Evolutionary conservation across 2,888 invertebrate species (phyloP), one percentile per base, ranked within the genome.

Genomic region (Spodoptera littoralis): DNA sequence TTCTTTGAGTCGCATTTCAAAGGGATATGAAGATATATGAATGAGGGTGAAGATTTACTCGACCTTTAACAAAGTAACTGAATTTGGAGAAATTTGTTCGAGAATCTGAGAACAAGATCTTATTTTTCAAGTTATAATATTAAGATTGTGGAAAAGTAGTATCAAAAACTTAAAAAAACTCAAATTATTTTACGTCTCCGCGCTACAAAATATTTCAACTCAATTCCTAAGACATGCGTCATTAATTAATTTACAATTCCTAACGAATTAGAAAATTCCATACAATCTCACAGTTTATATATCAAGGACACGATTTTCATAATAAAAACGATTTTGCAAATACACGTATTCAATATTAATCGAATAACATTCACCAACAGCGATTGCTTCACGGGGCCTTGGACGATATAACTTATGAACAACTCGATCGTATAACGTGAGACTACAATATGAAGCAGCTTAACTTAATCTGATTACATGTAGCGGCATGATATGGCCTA

Each of bases 321-420:
- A 18, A n/a, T 54, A 50, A 51, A 51, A 24, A 54, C 12, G 13
- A 45, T 67, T 68, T 68, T 68, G 69, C 63, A 71, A 73, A 68
- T 58, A 45, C 58, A 69, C 51, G 56, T 58, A 53, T 54, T 75
- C 44, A 65, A 75, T 66, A 73, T 66, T 66, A 62, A 73, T 70
- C 41, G 54, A 36, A 67, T 71, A 36, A 60, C 73, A 46, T 72
- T 73, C 72, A 67, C 73, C 59, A 36, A 57, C 30, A 12, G 51
- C 8, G 62, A 76, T 73, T 71, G 70, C 63, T 60, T 52, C 76
- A 76, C 57, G 27, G 52, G 45, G 36, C 72, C 72, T 76, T 76
- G 73, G 45, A 48, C 75, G 54, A 51, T 47, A 72, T 71, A 58
- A 76, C 52, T 65, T 66, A 60, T 61, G 56, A 50, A 66, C 51